A percentile compares a stretch with the other conserved stretches of the same genome.
Evolutionary conservation across 2,113 vertebrate genomes (phyloP).

Genomic region (Callipepla californica): DNA sequence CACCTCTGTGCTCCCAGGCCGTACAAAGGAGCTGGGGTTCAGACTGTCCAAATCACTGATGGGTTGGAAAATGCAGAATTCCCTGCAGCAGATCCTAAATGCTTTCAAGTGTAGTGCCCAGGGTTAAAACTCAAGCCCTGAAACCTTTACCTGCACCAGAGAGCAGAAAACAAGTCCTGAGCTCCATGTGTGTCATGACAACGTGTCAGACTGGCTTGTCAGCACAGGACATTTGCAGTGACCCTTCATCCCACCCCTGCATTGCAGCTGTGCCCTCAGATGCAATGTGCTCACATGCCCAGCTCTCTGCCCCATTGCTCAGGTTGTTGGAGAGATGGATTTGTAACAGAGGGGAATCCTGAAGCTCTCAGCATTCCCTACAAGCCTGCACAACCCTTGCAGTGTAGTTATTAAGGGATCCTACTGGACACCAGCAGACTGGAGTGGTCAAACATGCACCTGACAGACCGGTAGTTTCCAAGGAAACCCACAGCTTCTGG

Average conservation of each 20-base stretch:
- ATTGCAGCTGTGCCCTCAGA: too few species aligned
- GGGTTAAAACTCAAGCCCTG: neutral
- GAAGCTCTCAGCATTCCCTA: neutral
- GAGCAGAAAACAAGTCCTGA: neutral
- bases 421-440: neutral
- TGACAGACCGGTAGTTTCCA: constrained; percentile 5
- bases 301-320: neutral
- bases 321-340: neutral
- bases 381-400: neutral
- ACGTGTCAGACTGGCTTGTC: neutral
- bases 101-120: neutral
- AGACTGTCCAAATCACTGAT: neutral
- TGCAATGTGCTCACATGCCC: neutral
- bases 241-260: neutral
- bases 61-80: neutral
- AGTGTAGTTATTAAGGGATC: accelerated
- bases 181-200: neutral
- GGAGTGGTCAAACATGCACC: neutral
- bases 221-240: neutral
- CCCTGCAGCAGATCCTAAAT: neutral
- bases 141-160: neutral
- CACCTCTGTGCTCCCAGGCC: neutral
- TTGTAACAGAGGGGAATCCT: neutral
- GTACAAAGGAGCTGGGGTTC: neutral
- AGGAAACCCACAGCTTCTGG: neutral